Percentiles rank a stretch among this genome's conserved stretches.
phyloP scores from a whole-genome alignment of 1,140 invertebrate species.

The Bombus vancouverensis region DNA sequence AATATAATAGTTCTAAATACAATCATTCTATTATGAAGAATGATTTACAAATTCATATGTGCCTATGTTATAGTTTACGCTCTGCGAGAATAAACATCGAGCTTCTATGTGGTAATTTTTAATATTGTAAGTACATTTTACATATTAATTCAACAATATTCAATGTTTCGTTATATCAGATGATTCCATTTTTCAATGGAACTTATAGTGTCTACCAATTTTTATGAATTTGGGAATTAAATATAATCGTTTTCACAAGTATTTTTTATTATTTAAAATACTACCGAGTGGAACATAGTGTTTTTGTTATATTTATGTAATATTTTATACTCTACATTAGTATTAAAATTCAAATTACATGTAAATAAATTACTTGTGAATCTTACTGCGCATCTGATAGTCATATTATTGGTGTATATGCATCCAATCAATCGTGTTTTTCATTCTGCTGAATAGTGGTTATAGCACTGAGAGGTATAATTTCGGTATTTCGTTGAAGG shows the following conservation, averaged over 20 bases:
- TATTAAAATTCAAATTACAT: constrained; percentile 20
- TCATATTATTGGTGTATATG: background rate
- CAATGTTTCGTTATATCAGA: background rate
- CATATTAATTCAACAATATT: background rate
- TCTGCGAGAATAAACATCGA: constrained; percentile 17
- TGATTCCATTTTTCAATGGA: background rate
- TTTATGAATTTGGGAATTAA: constrained; percentile 11
- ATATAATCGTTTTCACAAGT: constrained; percentile 10
- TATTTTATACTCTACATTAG: constrained; percentile 6
- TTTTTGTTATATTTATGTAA: constrained; percentile 5
- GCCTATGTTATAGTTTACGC: constrained; percentile 24
- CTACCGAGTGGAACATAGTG: background rate
- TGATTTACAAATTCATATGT: constrained; percentile 9
- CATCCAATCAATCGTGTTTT: constrained; percentile 53
- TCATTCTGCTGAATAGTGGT: constrained; percentile 51
- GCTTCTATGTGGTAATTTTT: background rate
- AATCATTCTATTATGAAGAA: constrained; percentile 22
- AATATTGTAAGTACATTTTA: constrained; percentile 22
- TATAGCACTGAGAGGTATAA: constrained; percentile 70
- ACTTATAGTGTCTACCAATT: background rate
- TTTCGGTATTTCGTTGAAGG: constrained; percentile 68
- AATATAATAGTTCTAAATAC: background rate
- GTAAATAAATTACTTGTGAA: constrained; percentile 31
- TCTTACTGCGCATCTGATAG: background rate
- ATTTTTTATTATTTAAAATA: constrained; percentile 24